phyloP scores from a whole-genome alignment of 2,888 invertebrate genomes.

The Pheosia tremula region DNA sequence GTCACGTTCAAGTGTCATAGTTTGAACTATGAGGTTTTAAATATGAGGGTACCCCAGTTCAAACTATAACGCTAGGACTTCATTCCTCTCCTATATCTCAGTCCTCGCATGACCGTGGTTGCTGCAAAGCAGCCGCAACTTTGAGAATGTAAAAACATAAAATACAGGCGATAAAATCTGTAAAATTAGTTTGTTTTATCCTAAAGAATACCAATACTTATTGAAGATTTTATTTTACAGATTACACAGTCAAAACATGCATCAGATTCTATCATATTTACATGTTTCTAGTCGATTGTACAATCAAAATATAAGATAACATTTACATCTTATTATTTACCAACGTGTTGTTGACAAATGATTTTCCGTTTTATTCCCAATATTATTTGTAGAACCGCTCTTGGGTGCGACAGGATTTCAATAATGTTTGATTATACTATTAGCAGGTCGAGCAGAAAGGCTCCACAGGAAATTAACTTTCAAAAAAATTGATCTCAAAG shows the following conservation, averaged over 20 bases:
- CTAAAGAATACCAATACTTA: too few relatives aligned
- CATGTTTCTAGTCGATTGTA: background rate
- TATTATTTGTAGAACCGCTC: constrained; percentile 16
- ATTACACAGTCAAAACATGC: background rate
- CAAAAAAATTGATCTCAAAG: constrained; percentile 24
- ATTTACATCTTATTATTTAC: background rate
- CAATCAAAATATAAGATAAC: background rate
- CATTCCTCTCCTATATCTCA: too few relatives aligned
- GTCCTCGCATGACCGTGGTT: too few relatives aligned
- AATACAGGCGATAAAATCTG: too few relatives aligned
- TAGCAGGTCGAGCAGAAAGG: constrained; percentile 27
- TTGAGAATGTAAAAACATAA: too few relatives aligned
- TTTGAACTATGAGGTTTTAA: too few relatives aligned
- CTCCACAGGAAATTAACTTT: constrained; percentile 45
- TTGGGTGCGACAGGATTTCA: constrained; percentile 12
- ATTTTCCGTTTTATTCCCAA: constrained; percentile 16
- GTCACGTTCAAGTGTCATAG: too few relatives aligned
- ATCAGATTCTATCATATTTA: background rate
- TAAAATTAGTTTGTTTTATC: too few relatives aligned
- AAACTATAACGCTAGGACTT: too few relatives aligned
- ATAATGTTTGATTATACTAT: constrained; percentile 32
- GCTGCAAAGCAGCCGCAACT: too few relatives aligned
- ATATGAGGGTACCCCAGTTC: too few relatives aligned
- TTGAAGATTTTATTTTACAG: background rate
- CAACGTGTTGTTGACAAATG: constrained; percentile 4